These are phyloP conservation scores for Thalpophila matura DNA, from an alignment of 2,888 invertebrate species.

Conservation along the genomic window DNA sequence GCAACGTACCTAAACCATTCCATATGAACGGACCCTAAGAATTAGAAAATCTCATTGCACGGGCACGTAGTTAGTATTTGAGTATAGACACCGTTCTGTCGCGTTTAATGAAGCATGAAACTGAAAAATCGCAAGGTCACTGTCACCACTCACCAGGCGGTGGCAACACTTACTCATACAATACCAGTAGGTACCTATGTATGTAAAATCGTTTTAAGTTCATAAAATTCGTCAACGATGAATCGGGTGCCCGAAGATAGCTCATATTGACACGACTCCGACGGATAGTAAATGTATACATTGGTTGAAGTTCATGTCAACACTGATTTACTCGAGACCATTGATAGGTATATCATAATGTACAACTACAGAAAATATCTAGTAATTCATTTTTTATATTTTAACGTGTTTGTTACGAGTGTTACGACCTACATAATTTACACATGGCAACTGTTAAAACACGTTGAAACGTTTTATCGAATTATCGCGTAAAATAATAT, in stretches of 20 bases:
- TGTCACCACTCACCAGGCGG: slow-evolving; percentile 41
- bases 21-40: slow-evolving; percentile 4
- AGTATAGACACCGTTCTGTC: slow-evolving; percentile 29
- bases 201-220: slow-evolving; percentile 21
- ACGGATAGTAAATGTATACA: slow-evolving; percentile 49
- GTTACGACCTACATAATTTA: slow-evolving; percentile 2
- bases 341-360: no score
- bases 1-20: neutral
- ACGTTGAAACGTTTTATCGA: neutral
- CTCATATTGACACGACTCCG: slow-evolving; percentile 35
- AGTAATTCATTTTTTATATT: neutral
- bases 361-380: slow-evolving; percentile 9
- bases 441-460: no score
- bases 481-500: no score
- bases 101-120: slow-evolving; percentile 51
- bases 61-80: slow-evolving; percentile 39
- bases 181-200: neutral
- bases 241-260: slow-evolving; percentile 52
- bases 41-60: slow-evolving; percentile 42
- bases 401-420: neutral
- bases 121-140: slow-evolving; percentile 58
- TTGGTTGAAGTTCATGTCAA: slow-evolving; percentile 68
- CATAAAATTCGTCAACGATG: slow-evolving; percentile 49
- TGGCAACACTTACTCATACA: neutral
- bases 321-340: slow-evolving; percentile 45